Evolutionary conservation across 2,797 vertebrate genomes (phyloP).

Genomic region (Acipenser transmontanus): DNA sequence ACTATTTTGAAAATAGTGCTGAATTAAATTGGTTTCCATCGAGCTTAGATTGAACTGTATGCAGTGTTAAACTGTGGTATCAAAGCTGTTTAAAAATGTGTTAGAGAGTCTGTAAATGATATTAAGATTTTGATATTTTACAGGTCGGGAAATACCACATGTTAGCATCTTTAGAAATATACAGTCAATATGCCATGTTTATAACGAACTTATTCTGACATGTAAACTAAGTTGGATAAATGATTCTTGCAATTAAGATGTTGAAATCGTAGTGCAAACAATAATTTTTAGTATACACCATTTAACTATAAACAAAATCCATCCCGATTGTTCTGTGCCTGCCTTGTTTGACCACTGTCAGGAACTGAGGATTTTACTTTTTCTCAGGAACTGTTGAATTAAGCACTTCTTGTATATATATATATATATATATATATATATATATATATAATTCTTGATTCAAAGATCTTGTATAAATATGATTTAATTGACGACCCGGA

Average conservation of each 20-base stretch:
- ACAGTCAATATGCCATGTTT: conserved; percentile 37
- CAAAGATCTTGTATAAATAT: conserved; percentile 50
- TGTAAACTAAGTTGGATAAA: conserved; percentile 47
- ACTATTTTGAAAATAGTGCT: no score
- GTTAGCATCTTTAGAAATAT: conserved; percentile 33
- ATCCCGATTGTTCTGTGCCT: conserved; percentile 18
- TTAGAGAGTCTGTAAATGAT: conserved; percentile 15
- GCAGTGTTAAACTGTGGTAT: background rate
- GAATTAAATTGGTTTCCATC: background rate
- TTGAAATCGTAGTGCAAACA: conserved; percentile 51
- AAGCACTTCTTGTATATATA: conserved; percentile 18
- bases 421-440: conserved; percentile 8
- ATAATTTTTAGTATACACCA: conserved; percentile 36
- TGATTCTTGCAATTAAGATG: conserved; percentile 48
- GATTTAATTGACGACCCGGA: conserved; percentile 47
- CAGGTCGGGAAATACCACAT: conserved; percentile 37
- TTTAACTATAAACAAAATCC: conserved; percentile 42
- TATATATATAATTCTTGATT: conserved; percentile 48
- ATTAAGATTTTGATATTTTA: conserved; percentile 33
- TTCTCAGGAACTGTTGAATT: conserved; percentile 23
- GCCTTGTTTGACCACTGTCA: conserved; percentile 22
- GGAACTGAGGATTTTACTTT: conserved; percentile 8
- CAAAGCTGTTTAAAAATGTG: conserved; percentile 7
- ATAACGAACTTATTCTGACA: conserved; percentile 39
- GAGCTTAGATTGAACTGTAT: background rate